Evolutionary conservation across 2,797 vertebrate species (phyloP), one percentile per base, ranked within the genome.

Genomic region (Urosaurus nigricauda): DNA sequence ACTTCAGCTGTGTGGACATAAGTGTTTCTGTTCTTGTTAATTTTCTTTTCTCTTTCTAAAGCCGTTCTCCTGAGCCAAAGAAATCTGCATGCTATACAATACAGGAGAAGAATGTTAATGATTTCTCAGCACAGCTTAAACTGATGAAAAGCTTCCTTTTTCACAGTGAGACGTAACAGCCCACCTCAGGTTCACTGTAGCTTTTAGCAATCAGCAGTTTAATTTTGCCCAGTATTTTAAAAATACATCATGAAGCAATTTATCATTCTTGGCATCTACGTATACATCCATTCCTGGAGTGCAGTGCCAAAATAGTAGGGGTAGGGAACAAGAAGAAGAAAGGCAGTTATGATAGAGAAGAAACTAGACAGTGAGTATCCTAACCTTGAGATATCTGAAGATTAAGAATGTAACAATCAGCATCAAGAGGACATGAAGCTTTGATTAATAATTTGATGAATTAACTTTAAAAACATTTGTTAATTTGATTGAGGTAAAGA

Each of bases 11-110:
- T 88, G 87, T 89, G 90, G 82, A 86, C 68, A 85, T n/a, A 35
- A 87, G 86, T 84, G 85, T 93, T 93, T 86, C 90, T 90, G 91
- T 87, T 93, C 84, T 91, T 93, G 92, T 89, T 93, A 91, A 0
- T 93, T 89, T 88, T 88, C 82, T 87, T 93, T 53, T 58, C 60
- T 93, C 92, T 91, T 91, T 90, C 89, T 92, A 92, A 93, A 92
- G 80, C 84, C 87, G 37, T 93, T 92, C 91, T 93, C 91, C 87
- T 84, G 86, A 94, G 92, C 87, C 90, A 93, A 79, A 89, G 90
- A 94, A 94, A 92, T 94, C 94, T 95, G 94, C 94, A 94, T 93
- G 92, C 88, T 82, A 87, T 93, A 94, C 86, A 94, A 86, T 60
- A 68, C 56, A 65, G 90, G 86, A 91, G 90, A 86, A 88, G 93